Percentiles rank a stretch among this genome's conserved stretches.
These are phyloP conservation scores for Calameuta filiformis DNA, from an alignment of 2,888 invertebrate species.

Conservation along the genomic window DNA sequence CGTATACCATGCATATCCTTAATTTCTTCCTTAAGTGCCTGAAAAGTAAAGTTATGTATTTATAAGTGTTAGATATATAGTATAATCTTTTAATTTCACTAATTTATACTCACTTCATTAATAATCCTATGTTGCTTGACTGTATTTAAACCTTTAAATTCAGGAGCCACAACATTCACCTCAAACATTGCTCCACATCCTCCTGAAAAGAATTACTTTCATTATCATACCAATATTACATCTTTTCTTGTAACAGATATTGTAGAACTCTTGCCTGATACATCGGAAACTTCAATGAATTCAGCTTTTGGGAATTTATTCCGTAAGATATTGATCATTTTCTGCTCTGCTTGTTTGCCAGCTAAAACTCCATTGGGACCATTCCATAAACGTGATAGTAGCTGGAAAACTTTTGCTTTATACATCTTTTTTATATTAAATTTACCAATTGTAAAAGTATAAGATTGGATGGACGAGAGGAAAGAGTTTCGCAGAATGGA, in stretches of 20 bases:
- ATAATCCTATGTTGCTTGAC: slow-evolving; percentile 82
- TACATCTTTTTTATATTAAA: slow-evolving; percentile 45
- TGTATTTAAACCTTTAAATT: slow-evolving; percentile 76
- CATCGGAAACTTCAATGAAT: slow-evolving; percentile 75
- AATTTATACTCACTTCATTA: slow-evolving; percentile 69
- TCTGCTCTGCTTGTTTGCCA: slow-evolving; percentile 60
- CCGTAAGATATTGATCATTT: slow-evolving; percentile 65
- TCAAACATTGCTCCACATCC: slow-evolving; percentile 88
- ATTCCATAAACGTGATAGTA: slow-evolving; percentile 61
- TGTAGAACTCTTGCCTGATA: slow-evolving; percentile 68
- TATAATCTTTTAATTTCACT: not conserved
- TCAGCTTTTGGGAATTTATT: slow-evolving; percentile 73
- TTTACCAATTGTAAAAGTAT: not conserved
- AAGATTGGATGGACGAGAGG: not conserved
- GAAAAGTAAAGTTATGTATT: slow-evolving; percentile 32
- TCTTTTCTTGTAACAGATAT: slow-evolving; percentile 18
- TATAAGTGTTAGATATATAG: not conserved
- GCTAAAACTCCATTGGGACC: slow-evolving; percentile 52
- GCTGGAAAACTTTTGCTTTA: slow-evolving; percentile 61
- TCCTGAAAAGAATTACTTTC: slow-evolving; percentile 65
- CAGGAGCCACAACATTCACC: slow-evolving; percentile 74
- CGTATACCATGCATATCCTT: slow-evolving; percentile 86
- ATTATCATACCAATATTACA: slow-evolving; percentile 22
- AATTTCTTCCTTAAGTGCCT: slow-evolving; percentile 80
- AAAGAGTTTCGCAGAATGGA: not conserved